Conservation (phyloP, 2,888 invertebrate genomes). For the Ochropacha duplaris region DNA sequence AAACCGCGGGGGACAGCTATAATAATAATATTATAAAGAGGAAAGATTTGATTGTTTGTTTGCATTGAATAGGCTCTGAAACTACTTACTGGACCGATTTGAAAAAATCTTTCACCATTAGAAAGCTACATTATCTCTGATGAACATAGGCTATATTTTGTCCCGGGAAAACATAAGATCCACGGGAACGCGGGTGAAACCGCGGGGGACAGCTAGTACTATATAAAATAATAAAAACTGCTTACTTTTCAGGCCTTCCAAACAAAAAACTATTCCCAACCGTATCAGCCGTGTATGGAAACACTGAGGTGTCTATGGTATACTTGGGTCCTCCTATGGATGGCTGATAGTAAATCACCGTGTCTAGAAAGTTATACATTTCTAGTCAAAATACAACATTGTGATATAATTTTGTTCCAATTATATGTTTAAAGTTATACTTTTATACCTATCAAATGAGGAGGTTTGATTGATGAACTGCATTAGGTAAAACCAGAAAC, state of each 20-base stretch:
- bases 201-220: too few relatives aligned
- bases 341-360: constrained; percentile 85
- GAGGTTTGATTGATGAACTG: too few relatives aligned
- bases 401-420: constrained; percentile 35
- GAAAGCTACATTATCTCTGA: too few relatives aligned
- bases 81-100: too few relatives aligned
- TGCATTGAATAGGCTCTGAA: too few relatives aligned
- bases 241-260: constrained; percentile 89
- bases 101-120: too few relatives aligned
- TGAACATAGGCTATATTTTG: too few relatives aligned
- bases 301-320: constrained; percentile 99
- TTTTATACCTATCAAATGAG: neutral
- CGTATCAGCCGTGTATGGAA: constrained; percentile 99
- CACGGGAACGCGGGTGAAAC: too few relatives aligned
- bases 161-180: too few relatives aligned
- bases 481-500: neutral
- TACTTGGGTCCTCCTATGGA: constrained; percentile 98
- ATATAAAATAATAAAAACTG: neutral
- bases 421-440: neutral
- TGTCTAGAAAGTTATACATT: constrained; percentile 32
- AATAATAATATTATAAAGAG: too few relatives aligned
- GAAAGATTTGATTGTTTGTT: too few relatives aligned
- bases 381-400: constrained; percentile 50
- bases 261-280: constrained; percentile 97
- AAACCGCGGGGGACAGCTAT: too few relatives aligned